phyloP scores from a whole-genome alignment of 2,113 vertebrate species.

The Cryptomyrus ogoouensis region DNA sequence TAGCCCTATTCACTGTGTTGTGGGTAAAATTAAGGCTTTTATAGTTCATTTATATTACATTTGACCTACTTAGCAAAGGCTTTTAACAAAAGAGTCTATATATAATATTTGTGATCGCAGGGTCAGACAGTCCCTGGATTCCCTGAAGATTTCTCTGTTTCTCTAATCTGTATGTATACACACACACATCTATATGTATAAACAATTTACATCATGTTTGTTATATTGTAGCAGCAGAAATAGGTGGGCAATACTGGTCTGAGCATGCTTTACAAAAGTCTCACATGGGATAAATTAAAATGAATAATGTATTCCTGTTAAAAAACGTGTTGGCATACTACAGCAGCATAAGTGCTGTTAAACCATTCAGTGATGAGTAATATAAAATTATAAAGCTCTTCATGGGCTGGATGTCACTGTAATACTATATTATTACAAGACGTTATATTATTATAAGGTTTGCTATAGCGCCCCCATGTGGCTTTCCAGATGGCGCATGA shows the following conservation, averaged over 20 bases:
- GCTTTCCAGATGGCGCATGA: constrained; percentile 78
- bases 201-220: background rate
- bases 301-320: background rate
- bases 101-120: background rate
- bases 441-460: background rate
- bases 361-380: background rate
- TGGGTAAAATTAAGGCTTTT: background rate
- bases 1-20: background rate
- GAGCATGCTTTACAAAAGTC: background rate
- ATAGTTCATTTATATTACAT: background rate
- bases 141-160: background rate
- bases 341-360: background rate
- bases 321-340: background rate
- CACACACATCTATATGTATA: background rate
- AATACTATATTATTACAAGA: background rate
- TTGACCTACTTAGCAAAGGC: background rate
- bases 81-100: background rate
- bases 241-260: background rate
- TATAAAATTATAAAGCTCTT: background rate
- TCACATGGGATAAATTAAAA: background rate
- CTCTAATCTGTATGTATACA: background rate
- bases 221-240: background rate
- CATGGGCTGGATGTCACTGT: background rate
- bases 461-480: constrained; percentile 22
- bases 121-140: background rate